These are phyloP conservation scores for Cichladusa arquata DNA, from an alignment of 2,113 vertebrate genomes.

Conservation along the genomic window DNA sequence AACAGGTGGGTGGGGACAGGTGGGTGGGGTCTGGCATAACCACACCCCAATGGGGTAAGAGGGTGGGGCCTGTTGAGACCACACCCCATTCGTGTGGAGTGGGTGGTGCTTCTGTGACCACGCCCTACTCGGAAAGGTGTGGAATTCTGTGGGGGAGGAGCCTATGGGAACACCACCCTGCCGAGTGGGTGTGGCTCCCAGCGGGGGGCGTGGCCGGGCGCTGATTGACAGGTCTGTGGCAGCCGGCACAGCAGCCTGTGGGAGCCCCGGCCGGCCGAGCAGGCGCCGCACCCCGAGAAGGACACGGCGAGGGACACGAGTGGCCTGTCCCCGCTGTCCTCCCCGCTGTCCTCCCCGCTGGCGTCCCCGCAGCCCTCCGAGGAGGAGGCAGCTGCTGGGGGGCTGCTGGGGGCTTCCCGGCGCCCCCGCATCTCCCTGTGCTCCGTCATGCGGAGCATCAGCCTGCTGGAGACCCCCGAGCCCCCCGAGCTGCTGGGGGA, in stretches of 20 bases:
- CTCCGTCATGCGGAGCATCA: slow-evolving; percentile 92
- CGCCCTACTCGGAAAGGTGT: fast-evolving
- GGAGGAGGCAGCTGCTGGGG: neutral
- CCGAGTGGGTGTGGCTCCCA: neutral
- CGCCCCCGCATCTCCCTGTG: slow-evolving; percentile 89
- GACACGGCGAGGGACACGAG: fast-evolving
- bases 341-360: neutral
- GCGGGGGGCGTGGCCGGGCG: neutral
- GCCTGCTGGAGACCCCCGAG: slow-evolving; percentile 78
- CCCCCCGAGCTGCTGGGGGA: neutral
- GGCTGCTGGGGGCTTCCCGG: neutral
- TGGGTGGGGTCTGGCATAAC: too few species aligned
- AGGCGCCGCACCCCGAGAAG: fast-evolving
- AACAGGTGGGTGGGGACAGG: neutral
- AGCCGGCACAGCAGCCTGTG: slow-evolving; percentile 75
- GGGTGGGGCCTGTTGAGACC: fast-evolving
- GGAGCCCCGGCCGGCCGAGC: slow-evolving; percentile 41
- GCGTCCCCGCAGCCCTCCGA: fast-evolving
- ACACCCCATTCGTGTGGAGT: fast-evolving
- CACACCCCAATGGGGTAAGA: fast-evolving
- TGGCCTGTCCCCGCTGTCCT: neutral
- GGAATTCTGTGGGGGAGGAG: neutral
- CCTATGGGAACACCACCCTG: neutral
- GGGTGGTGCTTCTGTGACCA: neutral
- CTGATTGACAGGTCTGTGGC: neutral